Percentiles rank a stretch among this genome's conserved stretches.
These are phyloP conservation scores for Meiosimyza platycephala DNA, from an alignment of 2,888 invertebrate genomes.

Conservation along the genomic window DNA sequence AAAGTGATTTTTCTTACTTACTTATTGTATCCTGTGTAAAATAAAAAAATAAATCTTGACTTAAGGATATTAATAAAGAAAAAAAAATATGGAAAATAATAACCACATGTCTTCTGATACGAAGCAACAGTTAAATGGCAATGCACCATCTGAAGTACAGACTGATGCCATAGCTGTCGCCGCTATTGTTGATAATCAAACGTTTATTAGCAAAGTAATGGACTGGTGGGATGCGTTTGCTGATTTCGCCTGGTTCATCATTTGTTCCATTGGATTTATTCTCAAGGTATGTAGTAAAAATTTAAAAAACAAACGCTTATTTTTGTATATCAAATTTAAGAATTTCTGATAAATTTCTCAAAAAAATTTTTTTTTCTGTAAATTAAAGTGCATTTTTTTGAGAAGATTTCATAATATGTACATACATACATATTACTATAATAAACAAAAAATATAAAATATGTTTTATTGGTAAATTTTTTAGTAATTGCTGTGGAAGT, in stretches of 20 bases:
- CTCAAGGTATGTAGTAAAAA: constrained; percentile 53
- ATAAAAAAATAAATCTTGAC: too few relatives aligned
- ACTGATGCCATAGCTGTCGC: neutral
- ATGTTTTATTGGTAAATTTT: too few relatives aligned
- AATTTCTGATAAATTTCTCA: neutral
- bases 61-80: too few relatives aligned
- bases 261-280: constrained; percentile 63
- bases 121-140: constrained; percentile 49
- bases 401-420: too few relatives aligned
- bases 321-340: neutral
- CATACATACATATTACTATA: too few relatives aligned
- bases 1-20: too few relatives aligned
- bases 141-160: constrained; percentile 8
- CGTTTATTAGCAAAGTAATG: constrained; percentile 33
- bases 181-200: too few relatives aligned
- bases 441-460: too few relatives aligned
- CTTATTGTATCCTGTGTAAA: too few relatives aligned
- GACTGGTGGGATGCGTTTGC: constrained; percentile 55
- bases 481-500: too few relatives aligned
- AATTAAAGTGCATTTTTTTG: neutral
- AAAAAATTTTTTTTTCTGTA: neutral
- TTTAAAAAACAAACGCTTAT: neutral
- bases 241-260: constrained; percentile 62
- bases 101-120: neutral
- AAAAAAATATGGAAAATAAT: neutral